phyloP scores from a whole-genome alignment of 2,888 invertebrate species.

The Petrophora chlorosata region DNA sequence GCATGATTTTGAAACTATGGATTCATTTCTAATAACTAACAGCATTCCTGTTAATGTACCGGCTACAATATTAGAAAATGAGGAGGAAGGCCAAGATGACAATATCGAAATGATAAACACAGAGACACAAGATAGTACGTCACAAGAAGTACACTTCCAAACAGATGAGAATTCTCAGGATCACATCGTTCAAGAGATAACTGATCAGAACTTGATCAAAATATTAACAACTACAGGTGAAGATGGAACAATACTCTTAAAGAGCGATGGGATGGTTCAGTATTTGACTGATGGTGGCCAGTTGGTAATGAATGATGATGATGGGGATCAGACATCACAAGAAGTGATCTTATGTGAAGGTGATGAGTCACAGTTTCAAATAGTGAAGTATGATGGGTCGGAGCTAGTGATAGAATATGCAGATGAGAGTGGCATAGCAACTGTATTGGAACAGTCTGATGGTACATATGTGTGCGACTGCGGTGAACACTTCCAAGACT shows the following conservation, averaged over 20 bases:
- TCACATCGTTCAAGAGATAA: slow-evolving; percentile 32
- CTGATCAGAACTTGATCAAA: slow-evolving; percentile 64
- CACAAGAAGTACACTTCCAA: slow-evolving; percentile 42
- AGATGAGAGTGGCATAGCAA: slow-evolving; percentile 70
- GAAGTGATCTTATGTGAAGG: slow-evolving; percentile 76
- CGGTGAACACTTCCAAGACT: slow-evolving; percentile 70
- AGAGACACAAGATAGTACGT: slow-evolving; percentile 47
- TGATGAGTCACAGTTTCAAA: slow-evolving; percentile 74
- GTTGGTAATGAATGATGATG: slow-evolving; percentile 51
- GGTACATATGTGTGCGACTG: slow-evolving; percentile 75
- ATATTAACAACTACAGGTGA: slow-evolving; percentile 59
- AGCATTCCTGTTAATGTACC: slow-evolving; percentile 71
- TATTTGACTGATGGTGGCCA: slow-evolving; percentile 61
- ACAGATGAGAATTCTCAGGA: slow-evolving; percentile 28
- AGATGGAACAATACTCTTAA: slow-evolving; percentile 67
- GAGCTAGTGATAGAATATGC: slow-evolving; percentile 77
- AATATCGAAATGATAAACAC: slow-evolving; percentile 51
- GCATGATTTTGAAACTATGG: slow-evolving; percentile 60
- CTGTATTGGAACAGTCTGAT: slow-evolving; percentile 71
- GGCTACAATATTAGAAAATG: slow-evolving; percentile 74
- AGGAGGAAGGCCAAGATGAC: slow-evolving; percentile 66
- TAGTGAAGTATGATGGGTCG: slow-evolving; percentile 73
- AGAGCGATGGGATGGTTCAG: slow-evolving; percentile 51
- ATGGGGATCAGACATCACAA: slow-evolving; percentile 57
- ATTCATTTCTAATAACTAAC: slow-evolving; percentile 66